phyloP scores from a whole-genome alignment of 2,797 vertebrate species.

The Tragopan temminckii region DNA sequence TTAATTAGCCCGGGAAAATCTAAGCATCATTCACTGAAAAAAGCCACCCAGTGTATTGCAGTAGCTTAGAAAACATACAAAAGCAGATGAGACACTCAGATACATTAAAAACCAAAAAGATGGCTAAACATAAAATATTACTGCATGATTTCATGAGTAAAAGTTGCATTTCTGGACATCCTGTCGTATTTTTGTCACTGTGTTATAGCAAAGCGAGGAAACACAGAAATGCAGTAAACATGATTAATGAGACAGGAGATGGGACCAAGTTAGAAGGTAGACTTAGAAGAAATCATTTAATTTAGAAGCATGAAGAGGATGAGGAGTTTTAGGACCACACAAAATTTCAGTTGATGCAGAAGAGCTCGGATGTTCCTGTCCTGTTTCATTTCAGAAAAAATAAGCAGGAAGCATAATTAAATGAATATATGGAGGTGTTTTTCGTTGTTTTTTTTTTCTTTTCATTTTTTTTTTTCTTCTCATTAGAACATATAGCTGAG shows the following conservation, averaged over 20 bases:
- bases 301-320: slow-evolving; percentile 7
- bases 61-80: background rate
- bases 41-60: background rate
- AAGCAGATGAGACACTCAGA: background rate
- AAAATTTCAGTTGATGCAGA: background rate
- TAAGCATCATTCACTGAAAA: background rate
- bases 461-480: background rate
- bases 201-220: slow-evolving; percentile 21
- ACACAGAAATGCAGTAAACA: slow-evolving; percentile 19
- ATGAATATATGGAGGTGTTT: background rate
- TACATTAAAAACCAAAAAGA: background rate
- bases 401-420: background rate
- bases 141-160: background rate
- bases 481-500: background rate
- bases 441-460: background rate
- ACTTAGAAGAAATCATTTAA: background rate
- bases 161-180: background rate
- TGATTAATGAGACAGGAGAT: slow-evolving; percentile 10
- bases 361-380: background rate
- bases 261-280: background rate
- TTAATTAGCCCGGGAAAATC: slow-evolving; percentile 16
- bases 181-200: background rate
- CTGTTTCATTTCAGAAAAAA: background rate
- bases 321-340: background rate
- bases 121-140: background rate